A percentile compares a stretch with the other conserved stretches of the same genome.
phyloP scores from a whole-genome alignment of 2,888 invertebrate species.

The Hyppa rectilinea region DNA sequence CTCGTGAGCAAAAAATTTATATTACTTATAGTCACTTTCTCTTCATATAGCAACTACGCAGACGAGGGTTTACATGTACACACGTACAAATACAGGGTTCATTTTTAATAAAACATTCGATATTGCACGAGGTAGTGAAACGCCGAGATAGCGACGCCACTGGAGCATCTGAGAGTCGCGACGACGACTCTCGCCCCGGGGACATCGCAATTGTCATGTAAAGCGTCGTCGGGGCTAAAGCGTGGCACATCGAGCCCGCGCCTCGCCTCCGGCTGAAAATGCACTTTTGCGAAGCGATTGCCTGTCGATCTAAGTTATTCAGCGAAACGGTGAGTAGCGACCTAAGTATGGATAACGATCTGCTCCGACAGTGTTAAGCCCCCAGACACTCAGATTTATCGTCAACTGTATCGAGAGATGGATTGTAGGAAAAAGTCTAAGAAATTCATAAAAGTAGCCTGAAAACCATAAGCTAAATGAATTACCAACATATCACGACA shows the following conservation, averaged over 20 bases:
- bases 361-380: constrained; percentile 68
- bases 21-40: constrained; percentile 71
- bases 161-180: constrained; percentile 76
- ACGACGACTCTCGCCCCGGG: constrained; percentile 78
- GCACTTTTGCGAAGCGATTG: constrained; percentile 89
- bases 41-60: constrained; percentile 44
- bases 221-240: constrained; percentile 81
- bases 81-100: constrained; percentile 52
- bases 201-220: constrained; percentile 89
- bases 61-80: constrained; percentile 43
- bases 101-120: constrained; percentile 69
- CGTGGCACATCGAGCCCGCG: constrained; percentile 76
- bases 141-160: constrained; percentile 72
- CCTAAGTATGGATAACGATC: constrained; percentile 84
- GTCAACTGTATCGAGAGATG: constrained; percentile 22
- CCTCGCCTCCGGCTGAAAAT: constrained; percentile 87
- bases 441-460: neutral
- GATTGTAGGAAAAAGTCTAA: constrained; percentile 5
- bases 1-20: constrained; percentile 65
- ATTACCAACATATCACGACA: constrained; percentile 6
- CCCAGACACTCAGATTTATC: constrained; percentile 59
- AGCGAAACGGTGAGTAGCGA: constrained; percentile 76
- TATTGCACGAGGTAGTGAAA: constrained; percentile 72
- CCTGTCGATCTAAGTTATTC: constrained; percentile 87
- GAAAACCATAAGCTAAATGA: neutral